Evolutionary conservation across 2,113 vertebrate genomes (phyloP).

Genomic region (Nerophis lumbriciformis): DNA sequence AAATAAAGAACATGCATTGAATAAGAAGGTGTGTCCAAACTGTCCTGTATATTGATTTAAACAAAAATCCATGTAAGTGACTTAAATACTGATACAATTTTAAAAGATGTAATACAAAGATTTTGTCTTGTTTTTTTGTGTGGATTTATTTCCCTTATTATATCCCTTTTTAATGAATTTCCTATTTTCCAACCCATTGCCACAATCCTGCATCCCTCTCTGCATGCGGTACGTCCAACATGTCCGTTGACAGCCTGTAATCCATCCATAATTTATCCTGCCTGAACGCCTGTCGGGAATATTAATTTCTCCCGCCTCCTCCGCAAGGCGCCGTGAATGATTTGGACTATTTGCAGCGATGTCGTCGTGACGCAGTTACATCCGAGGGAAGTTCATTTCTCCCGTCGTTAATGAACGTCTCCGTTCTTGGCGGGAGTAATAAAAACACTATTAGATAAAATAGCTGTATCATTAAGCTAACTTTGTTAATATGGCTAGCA

Average conservation of each 20-base stretch:
- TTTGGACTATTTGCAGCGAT: conserved; percentile 70
- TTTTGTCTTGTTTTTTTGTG: too few relatives aligned
- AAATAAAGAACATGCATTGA: too few relatives aligned
- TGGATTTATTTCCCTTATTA: too few relatives aligned
- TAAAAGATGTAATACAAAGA: too few relatives aligned
- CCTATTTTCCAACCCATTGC: too few relatives aligned
- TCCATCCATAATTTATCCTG: conserved; percentile 59
- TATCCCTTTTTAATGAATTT: too few relatives aligned
- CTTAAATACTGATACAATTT: too few relatives aligned
- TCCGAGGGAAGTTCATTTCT: conserved; percentile 65
- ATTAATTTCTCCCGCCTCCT: conserved; percentile 41
- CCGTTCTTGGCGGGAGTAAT: conserved; percentile 74
- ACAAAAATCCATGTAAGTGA: too few relatives aligned
- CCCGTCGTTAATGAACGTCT: conserved; percentile 75
- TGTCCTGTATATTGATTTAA: too few relatives aligned
- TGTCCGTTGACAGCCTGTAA: conserved; percentile 39
- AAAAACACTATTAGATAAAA: conserved; percentile 81
- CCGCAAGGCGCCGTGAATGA: conserved; percentile 60
- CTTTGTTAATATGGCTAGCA: conserved; percentile 76
- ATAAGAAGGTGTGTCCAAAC: too few relatives aligned
- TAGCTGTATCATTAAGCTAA: conserved; percentile 80
- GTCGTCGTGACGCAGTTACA: conserved; percentile 71
- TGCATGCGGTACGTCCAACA: conserved; percentile 44
- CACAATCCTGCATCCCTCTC: conserved; percentile 6
- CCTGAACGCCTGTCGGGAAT: conserved; percentile 43